Base-by-base conservation (phyloP, 2,113 vertebrate species). In the Clupea harengus region DNA sequence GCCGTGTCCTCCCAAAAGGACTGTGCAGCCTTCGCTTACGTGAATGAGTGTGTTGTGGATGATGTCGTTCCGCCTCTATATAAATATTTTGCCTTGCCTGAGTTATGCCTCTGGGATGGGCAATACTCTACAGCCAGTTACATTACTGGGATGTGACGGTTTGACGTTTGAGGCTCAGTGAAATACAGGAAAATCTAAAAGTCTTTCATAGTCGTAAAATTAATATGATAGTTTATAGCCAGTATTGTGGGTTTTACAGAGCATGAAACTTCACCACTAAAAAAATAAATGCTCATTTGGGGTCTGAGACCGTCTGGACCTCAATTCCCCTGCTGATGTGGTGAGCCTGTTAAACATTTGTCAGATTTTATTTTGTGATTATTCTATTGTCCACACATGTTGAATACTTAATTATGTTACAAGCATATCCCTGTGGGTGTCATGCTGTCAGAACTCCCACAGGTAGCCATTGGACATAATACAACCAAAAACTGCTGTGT, bases 11-110 rank as follows among this genome's bases (percentile, higher is more conserved):
- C 72, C 39, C 87, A 86, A 88, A 39, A 78, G 32, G 72, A 78
- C 72, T 18, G 0, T 57, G 92, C 87, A 89, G 92, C 90, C 89
- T 88, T 92, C 88, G 85, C 93, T 91, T 87, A 92, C 85, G 93
- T 95, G 94, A 95, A 95, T 94, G 94, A 92, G 92, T 90, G 93
- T 93, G 93, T 93, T 94, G 93, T 94, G 92, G 93, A 92, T 93
- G 93, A 93, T 93, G 92, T 91, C 87, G 92, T 91, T 94, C 94
- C 94, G 93, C 92, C 94, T 94, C 95, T 93, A 91, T 94, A 94
- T 95, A 96, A 95, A 96, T 95, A 95, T 95, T 96, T 94, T 93
- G 90, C 91, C 93, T 89, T 91, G 94, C 94, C 92, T 93, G 93
- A 94, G 93, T 95, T 92, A 93, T 94, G 94, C 94, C 92, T 94